A percentile compares a stretch with the other conserved stretches of the same genome.
Evolutionary conservation across 2,113 vertebrate genomes (phyloP).

Genomic region (Takifugu bimaculatus): DNA sequence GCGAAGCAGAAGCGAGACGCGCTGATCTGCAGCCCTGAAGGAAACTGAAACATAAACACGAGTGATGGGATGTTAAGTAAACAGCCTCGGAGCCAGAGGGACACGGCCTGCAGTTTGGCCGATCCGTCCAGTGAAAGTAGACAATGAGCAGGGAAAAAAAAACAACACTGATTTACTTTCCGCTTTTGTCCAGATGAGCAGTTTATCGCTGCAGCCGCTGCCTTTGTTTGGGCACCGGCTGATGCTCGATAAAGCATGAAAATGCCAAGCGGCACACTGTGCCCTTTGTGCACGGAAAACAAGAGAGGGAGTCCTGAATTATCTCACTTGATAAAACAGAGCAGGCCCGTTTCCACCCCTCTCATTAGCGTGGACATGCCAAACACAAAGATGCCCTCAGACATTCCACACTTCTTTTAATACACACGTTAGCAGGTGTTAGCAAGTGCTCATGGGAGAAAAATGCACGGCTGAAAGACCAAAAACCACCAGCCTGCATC

Average conservation of each 20-base stretch:
- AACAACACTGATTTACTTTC: slow-evolving; percentile 28
- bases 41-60: slow-evolving; percentile 33
- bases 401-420: slow-evolving; percentile 25
- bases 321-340: slow-evolving; percentile 62
- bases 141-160: neutral
- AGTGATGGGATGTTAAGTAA: slow-evolving; percentile 11
- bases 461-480: too few species aligned
- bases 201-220: slow-evolving; percentile 29
- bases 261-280: slow-evolving; percentile 55
- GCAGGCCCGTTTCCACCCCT: slow-evolving; percentile 42
- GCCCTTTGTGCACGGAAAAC: slow-evolving; percentile 64
- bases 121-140: slow-evolving; percentile 12
- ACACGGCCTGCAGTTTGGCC: neutral
- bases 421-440: neutral
- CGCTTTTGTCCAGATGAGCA: slow-evolving; percentile 28
- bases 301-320: slow-evolving; percentile 53
- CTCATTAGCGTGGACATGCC: slow-evolving; percentile 50
- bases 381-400: slow-evolving; percentile 30
- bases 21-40: slow-evolving; percentile 17
- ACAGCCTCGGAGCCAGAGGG: neutral
- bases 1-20: slow-evolving; percentile 29
- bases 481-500: too few species aligned
- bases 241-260: slow-evolving; percentile 59
- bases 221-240: slow-evolving; percentile 41
- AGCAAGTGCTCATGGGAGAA: neutral